Evolutionary conservation across 2,797 vertebrate genomes (phyloP), one percentile per base, ranked within the genome.

Genomic region (Ctenopoma kingsleyae): DNA sequence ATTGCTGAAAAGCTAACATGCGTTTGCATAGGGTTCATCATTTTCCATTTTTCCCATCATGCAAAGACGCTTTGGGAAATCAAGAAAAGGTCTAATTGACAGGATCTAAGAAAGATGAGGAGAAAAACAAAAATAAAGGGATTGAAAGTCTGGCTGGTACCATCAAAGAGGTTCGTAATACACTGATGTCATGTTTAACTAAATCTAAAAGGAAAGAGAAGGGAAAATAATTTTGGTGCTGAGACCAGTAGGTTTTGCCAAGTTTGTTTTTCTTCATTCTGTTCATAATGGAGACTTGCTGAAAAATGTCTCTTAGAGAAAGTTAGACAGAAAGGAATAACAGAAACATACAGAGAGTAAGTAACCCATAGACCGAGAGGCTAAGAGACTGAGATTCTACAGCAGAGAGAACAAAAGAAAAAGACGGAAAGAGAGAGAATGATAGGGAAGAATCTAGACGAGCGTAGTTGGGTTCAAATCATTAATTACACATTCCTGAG

Each of bases 401-500:
- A 83, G 82, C 80, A 83, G 74, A 52, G 72, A 85, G 81, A 88
- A 85, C 79, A 89, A 90, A 89, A 89, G 85, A 89, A 80, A 64
- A 75, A 84, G 81, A 85, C 52, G 56, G 80, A 81, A 74, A 85
- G 83, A 84, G 79, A 76, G 81, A 74, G 88, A 90, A 87, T 79
- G 88, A 87, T 82, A 83, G 76, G 81, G 87, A 84, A 90, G 84
- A 86, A 91, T 87, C 82, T 86, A 82, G 80, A 85, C 72, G 68
- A 88, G 85, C 20, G 76, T 84, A 79, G 87, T 80, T 54, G 85
- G 89, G 90, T 91, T 91, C 89, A 91, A 93, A 92, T 92, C 92
- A 90, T 91, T 92, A 92, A 92, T 91, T 92, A 90, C 91, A 92
- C 92, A 93, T 93, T 93, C 91, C 92, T 92, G 86, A 78, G 89